A percentile compares a stretch with the other conserved stretches of the same genome.
These are phyloP conservation scores for Galaxias olidus DNA, from an alignment of 2,797 vertebrate genomes.

Conservation along the genomic window DNA sequence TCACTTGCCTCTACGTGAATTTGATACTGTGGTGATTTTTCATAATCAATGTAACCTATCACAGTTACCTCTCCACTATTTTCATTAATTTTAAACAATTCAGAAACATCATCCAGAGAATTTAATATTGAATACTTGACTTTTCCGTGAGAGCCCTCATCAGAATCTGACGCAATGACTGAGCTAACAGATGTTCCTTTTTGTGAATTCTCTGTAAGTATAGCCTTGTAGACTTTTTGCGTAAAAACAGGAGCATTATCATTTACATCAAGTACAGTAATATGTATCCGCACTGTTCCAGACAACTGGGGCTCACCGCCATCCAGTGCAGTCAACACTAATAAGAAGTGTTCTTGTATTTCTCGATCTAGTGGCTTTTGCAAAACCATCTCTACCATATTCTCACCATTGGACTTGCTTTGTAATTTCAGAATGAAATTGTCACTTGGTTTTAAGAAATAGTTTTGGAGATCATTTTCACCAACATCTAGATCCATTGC, in stretches of 20 bases:
- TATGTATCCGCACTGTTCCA: slow-evolving; percentile 30
- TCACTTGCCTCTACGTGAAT: slow-evolving; percentile 24
- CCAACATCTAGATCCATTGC: slow-evolving; percentile 38
- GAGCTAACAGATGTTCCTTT: slow-evolving; percentile 46
- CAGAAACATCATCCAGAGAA: slow-evolving; percentile 44
- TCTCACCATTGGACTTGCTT: slow-evolving; percentile 26
- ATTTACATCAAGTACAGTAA: slow-evolving; percentile 43
- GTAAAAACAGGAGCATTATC: slow-evolving; percentile 50
- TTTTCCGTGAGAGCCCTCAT: slow-evolving; percentile 57
- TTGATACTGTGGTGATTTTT: slow-evolving; percentile 21
- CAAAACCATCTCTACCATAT: slow-evolving; percentile 43
- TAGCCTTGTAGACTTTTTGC: slow-evolving; percentile 33
- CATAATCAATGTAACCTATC: slow-evolving; percentile 19
- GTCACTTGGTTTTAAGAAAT: slow-evolving; percentile 32
- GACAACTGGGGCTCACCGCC: slow-evolving; percentile 38
- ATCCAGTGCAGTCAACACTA: slow-evolving; percentile 37
- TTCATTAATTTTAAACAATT: slow-evolving; percentile 52
- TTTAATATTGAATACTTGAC: slow-evolving; percentile 60
- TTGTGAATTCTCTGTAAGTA: slow-evolving; percentile 53
- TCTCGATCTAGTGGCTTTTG: slow-evolving; percentile 43
- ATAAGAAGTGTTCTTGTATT: slow-evolving; percentile 16
- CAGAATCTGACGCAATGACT: slow-evolving; percentile 62
- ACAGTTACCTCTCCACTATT: slow-evolving; percentile 28
- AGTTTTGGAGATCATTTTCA: slow-evolving; percentile 33
- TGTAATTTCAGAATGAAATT: slow-evolving; percentile 38